Evolutionary conservation across 2,797 vertebrate species (phyloP), one percentile per base, ranked within the genome.

Genomic region (Coreius guichenoti): DNA sequence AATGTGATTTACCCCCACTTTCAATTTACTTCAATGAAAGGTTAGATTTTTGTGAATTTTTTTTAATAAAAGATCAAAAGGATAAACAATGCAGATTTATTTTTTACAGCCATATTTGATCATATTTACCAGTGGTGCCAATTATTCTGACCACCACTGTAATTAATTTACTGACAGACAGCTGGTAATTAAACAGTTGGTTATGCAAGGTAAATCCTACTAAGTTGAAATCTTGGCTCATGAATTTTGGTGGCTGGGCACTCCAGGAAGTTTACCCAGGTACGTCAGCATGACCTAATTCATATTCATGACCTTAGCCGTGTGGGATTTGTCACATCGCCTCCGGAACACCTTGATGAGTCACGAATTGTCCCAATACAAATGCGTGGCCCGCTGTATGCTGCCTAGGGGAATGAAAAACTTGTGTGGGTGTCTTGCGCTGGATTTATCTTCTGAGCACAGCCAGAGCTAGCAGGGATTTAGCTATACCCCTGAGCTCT

Each of bases 341-440:
- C 76, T 78, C 61, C 14, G 3, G n/a, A 72, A 84, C 36, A 58
- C 31, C 26, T 72, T n/a, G 82, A 85, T 93, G 91, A 93, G 88
- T 93, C 93, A 93, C 16, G 81, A 79, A 67, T 83, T 89, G 89
- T 89, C 87, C 69, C 39, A 81, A 58, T 84, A 75, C 85, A 74
- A 67, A 82, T 61, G 78, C 2, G 82, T 89, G 86, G 87, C 84
- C 86, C 23, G 81, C 84, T 87, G 83, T 81, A 90, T 70, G 83
- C 74, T 89, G 85, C 86, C 89, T 79, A 88, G 69, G 88, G 88
- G 76, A 89, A 79, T 58, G 78, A 78, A 43, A 68, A 83, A 19
- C 36, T 12, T 2, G 76, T 26, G 75, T 78, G 76, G 76, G 76
- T 78, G 90, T 91, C 80, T 87, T 89, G 89, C 83, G 86, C 86